These are phyloP conservation scores for Melanostigma gelatinosum DNA, from an alignment of 2,113 vertebrate genomes.

Conservation along the genomic window DNA sequence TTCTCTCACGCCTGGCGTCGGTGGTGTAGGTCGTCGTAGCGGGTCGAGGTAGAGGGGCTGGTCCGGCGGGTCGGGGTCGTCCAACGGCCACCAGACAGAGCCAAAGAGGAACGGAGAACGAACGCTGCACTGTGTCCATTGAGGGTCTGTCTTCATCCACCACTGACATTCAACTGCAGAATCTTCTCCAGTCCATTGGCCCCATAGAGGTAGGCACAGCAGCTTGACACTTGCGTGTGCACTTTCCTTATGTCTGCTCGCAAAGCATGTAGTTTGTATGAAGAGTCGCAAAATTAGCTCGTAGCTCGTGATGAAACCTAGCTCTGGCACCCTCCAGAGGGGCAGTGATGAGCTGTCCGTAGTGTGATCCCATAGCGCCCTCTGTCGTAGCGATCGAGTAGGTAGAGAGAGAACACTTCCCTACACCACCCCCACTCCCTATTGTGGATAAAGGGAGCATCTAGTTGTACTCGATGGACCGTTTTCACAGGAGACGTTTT, in stretches of 20 bases:
- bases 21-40: slow-evolving; percentile 89
- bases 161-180: slow-evolving; percentile 91
- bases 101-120: slow-evolving; percentile 84
- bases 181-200: slow-evolving; percentile 95
- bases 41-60: slow-evolving; percentile 85
- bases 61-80: slow-evolving; percentile 85
- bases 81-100: slow-evolving; percentile 88
- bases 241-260: neutral
- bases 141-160: slow-evolving; percentile 97
- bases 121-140: slow-evolving; percentile 91
- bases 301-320: neutral
- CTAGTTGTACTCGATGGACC: neutral
- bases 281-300: neutral
- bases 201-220: slow-evolving; percentile 91
- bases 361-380: slow-evolving; percentile 61
- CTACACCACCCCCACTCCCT: slow-evolving; percentile 56
- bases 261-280: neutral
- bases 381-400: slow-evolving; percentile 48
- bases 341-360: neutral
- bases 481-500: neutral
- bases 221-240: neutral
- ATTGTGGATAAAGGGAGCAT: slow-evolving; percentile 35
- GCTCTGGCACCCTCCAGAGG: neutral
- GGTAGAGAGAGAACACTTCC: neutral
- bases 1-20: slow-evolving; percentile 31